Evolutionary conservation across 2,113 vertebrate genomes (phyloP).

Genomic region (Solea senegalensis): DNA sequence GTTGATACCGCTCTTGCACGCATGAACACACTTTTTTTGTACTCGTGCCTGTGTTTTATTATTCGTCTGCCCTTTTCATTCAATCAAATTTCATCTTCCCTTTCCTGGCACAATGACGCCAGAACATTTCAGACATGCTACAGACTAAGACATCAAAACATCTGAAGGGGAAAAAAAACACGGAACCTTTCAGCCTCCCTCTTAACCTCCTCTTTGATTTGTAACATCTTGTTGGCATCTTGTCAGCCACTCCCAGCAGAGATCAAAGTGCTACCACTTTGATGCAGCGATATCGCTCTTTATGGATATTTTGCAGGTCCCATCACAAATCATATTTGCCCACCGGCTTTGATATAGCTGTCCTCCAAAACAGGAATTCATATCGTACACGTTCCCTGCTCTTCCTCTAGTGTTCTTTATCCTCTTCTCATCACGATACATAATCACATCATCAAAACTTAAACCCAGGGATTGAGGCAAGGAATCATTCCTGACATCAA

Average conservation of each 20-base stretch:
- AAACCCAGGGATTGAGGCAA: conserved; percentile 41
- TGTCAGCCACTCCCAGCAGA: conserved; percentile 31
- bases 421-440: conserved; percentile 37
- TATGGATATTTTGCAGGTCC: conserved; percentile 33
- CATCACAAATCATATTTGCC: conserved; percentile 44
- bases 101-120: conserved; percentile 7
- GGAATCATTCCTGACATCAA: conserved; percentile 51
- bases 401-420: conserved; percentile 32
- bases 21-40: not conserved
- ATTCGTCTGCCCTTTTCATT: not conserved
- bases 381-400: conserved; percentile 30
- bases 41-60: conserved; percentile 25
- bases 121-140: conserved; percentile 37
- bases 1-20: not conserved
- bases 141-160: conserved; percentile 51
- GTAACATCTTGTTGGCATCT: conserved; percentile 35
- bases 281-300: conserved; percentile 31
- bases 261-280: conserved; percentile 50
- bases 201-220: conserved; percentile 41
- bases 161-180: conserved; percentile 11
- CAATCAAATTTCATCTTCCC: conserved; percentile 13
- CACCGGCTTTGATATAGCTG: conserved; percentile 49
- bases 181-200: conserved; percentile 24
- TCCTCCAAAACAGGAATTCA: conserved; percentile 57
- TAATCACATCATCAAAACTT: conserved; percentile 42